Percentiles rank a stretch among this genome's conserved stretches.
Conservation (phyloP, 2,888 invertebrate species). For the Hedychridium roseum region DNA sequence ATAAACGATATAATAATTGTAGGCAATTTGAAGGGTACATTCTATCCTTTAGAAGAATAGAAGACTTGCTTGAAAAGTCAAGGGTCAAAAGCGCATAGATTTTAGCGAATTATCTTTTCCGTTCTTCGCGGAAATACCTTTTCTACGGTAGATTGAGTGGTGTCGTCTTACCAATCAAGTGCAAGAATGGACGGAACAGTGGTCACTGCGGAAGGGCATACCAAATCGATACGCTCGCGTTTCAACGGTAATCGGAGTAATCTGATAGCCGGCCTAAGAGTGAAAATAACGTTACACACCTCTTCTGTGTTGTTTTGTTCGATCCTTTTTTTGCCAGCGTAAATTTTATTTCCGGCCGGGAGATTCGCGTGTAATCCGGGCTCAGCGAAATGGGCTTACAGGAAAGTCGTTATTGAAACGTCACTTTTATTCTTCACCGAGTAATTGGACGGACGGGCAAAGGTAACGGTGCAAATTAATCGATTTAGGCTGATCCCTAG, state of each 20-base stretch:
- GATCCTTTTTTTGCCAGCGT: too few relatives aligned
- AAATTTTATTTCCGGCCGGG: too few relatives aligned
- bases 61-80: too few relatives aligned
- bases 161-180: constrained; percentile 53
- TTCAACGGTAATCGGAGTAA: constrained; percentile 27
- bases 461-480: constrained; percentile 33
- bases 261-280: constrained; percentile 16
- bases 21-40: too few relatives aligned
- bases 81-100: too few relatives aligned
- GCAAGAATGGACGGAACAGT: constrained; percentile 18
- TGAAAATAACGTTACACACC: too few relatives aligned
- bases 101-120: too few relatives aligned
- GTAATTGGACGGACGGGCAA: constrained; percentile 37
- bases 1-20: too few relatives aligned
- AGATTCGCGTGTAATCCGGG: too few relatives aligned
- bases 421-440: constrained; percentile 12
- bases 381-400: too few relatives aligned
- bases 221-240: constrained; percentile 35
- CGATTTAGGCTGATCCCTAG: constrained; percentile 26
- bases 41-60: too few relatives aligned
- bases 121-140: constrained; percentile 15
- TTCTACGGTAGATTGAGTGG: constrained; percentile 28
- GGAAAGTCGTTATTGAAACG: constrained; percentile 22
- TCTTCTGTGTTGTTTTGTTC: too few relatives aligned
- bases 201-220: constrained; percentile 26